A percentile compares a stretch with the other conserved stretches of the same genome.
These are phyloP conservation scores for Stegophylla sp. DNA, from an alignment of 2,888 invertebrate genomes.

Conservation along the genomic window DNA sequence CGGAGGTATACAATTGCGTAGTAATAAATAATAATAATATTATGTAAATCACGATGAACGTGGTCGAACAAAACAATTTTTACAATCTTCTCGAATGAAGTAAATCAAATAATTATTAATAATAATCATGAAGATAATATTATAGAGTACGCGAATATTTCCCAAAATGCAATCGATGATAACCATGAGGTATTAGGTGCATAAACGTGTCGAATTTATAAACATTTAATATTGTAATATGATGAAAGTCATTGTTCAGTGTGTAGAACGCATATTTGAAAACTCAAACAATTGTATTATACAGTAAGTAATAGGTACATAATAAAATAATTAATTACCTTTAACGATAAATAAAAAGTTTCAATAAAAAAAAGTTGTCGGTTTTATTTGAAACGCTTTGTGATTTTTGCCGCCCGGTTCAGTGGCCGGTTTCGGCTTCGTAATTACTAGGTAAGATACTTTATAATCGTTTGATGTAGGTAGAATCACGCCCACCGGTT, in stretches of 20 bases:
- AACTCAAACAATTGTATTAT: not conserved
- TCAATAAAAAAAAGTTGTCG: conserved; percentile 37
- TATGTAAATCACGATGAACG: too few relatives aligned
- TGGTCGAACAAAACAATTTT: not conserved
- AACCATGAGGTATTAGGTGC: too few relatives aligned
- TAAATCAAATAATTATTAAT: too few relatives aligned
- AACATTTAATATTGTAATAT: too few relatives aligned
- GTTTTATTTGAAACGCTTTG: conserved; percentile 45
- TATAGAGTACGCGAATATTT: too few relatives aligned
- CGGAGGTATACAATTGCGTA: not conserved
- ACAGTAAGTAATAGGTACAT: not conserved
- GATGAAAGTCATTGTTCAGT: not conserved
- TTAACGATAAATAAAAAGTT: not conserved
- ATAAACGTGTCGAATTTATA: too few relatives aligned
- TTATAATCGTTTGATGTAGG: conserved; percentile 35
- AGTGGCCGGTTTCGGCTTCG: conserved; percentile 43
- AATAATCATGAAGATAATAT: too few relatives aligned
- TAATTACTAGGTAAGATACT: conserved; percentile 55
- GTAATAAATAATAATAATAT: too few relatives aligned
- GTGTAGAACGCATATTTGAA: not conserved
- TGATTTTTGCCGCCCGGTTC: conserved; percentile 53
- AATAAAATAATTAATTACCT: not conserved
- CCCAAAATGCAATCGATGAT: too few relatives aligned
- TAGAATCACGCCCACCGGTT: conserved; percentile 36
- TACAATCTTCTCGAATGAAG: not conserved